phyloP scores from a whole-genome alignment of 1,140 invertebrate genomes.

The Melitaea cinxia region DNA sequence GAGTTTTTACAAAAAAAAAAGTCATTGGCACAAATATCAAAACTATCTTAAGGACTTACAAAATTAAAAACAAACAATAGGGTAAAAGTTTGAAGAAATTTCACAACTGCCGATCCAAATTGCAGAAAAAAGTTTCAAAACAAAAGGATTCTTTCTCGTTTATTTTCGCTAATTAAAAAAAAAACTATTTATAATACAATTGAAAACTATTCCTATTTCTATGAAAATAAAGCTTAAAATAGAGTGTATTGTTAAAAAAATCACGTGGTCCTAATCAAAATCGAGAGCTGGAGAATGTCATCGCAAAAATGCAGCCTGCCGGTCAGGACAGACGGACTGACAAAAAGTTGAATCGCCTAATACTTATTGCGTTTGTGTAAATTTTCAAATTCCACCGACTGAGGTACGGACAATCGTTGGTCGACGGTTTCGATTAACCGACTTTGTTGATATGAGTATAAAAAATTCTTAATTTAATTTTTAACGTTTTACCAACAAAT shows the following conservation, averaged over 20 bases:
- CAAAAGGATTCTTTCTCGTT: constrained; percentile 24
- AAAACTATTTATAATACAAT: constrained; percentile 19
- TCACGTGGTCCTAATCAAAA: constrained; percentile 59
- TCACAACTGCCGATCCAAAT: constrained; percentile 21
- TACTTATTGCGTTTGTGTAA: constrained; percentile 73
- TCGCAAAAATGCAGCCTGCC: constrained; percentile 52
- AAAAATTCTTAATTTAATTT: not conserved
- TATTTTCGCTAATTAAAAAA: constrained; percentile 35
- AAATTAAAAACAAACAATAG: not conserved
- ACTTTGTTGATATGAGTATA: not conserved
- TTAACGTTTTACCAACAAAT: too few relatives aligned
- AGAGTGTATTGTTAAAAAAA: not conserved
- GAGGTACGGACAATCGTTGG: not conserved
- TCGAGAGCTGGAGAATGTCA: constrained; percentile 62
- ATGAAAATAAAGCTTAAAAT: constrained; percentile 30
- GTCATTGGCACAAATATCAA: too few relatives aligned
- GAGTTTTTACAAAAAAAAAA: too few relatives aligned
- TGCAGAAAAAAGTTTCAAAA: constrained; percentile 23
- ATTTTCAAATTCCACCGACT: constrained; percentile 63
- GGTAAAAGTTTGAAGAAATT: not conserved
- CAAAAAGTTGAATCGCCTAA: constrained; percentile 70
- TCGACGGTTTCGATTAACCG: not conserved
- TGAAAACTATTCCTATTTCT: constrained; percentile 22
- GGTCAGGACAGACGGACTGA: constrained; percentile 48
- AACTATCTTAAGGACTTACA: too few relatives aligned